Conservation (phyloP, 2,888 invertebrate genomes). For the Melinaea menophilus region DNA sequence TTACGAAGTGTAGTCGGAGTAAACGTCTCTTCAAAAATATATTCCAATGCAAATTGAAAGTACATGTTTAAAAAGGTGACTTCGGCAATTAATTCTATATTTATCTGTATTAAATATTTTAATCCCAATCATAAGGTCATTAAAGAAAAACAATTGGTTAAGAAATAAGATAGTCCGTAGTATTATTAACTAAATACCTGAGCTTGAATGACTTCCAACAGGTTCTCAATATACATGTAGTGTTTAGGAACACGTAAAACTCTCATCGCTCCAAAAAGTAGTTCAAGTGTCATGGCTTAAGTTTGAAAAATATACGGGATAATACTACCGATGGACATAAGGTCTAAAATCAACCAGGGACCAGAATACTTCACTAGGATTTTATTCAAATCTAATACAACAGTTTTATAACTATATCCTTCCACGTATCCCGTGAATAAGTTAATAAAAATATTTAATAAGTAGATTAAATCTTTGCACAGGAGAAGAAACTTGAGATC, state of each 20-base stretch:
- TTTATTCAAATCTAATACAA: slow-evolving; percentile 42
- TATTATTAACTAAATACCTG: too few species aligned
- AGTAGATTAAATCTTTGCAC: slow-evolving; percentile 34
- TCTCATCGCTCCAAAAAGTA: slow-evolving; percentile 38
- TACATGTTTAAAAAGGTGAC: slow-evolving; percentile 44
- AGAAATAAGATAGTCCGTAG: too few species aligned
- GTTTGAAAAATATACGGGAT: slow-evolving; percentile 25
- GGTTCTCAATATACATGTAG: slow-evolving; percentile 40
- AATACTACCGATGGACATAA: slow-evolving; percentile 35
- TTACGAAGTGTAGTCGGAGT: too few species aligned
- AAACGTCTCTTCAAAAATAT: too few species aligned
- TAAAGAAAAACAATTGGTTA: neutral
- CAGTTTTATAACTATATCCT: slow-evolving; percentile 41
- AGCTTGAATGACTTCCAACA: slow-evolving; percentile 36
- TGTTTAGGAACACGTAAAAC: slow-evolving; percentile 43
- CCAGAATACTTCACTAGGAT: slow-evolving; percentile 44
- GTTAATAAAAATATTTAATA: slow-evolving; percentile 43
- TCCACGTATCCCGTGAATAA: slow-evolving; percentile 51
- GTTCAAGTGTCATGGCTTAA: slow-evolving; percentile 10
- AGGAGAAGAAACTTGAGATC: slow-evolving; percentile 8
- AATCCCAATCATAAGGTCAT: neutral
- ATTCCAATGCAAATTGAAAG: too few species aligned
- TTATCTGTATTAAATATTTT: slow-evolving; percentile 5
- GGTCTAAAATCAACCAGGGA: slow-evolving; percentile 47
- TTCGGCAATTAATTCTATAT: slow-evolving; percentile 35